phyloP scores from a whole-genome alignment of 2,888 invertebrate species.

The Agrotis puta region DNA sequence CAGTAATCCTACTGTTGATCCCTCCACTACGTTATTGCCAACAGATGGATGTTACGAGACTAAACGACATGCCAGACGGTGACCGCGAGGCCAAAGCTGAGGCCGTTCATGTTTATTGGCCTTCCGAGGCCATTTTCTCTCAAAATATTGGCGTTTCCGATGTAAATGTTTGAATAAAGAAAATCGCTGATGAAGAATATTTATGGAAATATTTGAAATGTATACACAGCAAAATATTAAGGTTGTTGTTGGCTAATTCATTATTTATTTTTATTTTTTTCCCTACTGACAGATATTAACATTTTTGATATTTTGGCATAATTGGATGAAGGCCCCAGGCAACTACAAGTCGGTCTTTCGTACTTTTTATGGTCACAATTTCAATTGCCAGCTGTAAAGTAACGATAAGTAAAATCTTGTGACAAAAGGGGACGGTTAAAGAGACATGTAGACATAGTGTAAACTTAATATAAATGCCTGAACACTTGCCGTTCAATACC shows the following conservation, averaged over 20 bases:
- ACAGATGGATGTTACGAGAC: slow-evolving; percentile 39
- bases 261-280: background rate
- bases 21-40: background rate
- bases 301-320: background rate
- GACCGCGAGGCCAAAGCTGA: slow-evolving; percentile 15
- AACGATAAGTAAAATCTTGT: background rate
- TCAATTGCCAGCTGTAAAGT: background rate
- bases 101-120: slow-evolving; percentile 40
- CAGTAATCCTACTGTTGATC: slow-evolving; percentile 3
- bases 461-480: background rate
- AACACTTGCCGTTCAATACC: background rate
- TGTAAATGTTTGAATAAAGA: slow-evolving; percentile 14
- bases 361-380: background rate
- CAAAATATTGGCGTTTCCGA: slow-evolving; percentile 38
- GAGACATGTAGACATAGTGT: too few species aligned
- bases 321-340: background rate
- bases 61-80: slow-evolving; percentile 23
- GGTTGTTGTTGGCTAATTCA: background rate
- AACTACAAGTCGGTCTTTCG: background rate
- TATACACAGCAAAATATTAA: background rate
- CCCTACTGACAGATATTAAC: background rate
- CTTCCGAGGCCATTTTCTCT: slow-evolving; percentile 9
- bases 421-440: background rate
- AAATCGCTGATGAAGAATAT: slow-evolving; percentile 5
- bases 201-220: background rate